Percentiles rank a stretch among this genome's conserved stretches.
Conservation (phyloP, 2,888 invertebrate species). For the Macrosoma leucophasiata region DNA sequence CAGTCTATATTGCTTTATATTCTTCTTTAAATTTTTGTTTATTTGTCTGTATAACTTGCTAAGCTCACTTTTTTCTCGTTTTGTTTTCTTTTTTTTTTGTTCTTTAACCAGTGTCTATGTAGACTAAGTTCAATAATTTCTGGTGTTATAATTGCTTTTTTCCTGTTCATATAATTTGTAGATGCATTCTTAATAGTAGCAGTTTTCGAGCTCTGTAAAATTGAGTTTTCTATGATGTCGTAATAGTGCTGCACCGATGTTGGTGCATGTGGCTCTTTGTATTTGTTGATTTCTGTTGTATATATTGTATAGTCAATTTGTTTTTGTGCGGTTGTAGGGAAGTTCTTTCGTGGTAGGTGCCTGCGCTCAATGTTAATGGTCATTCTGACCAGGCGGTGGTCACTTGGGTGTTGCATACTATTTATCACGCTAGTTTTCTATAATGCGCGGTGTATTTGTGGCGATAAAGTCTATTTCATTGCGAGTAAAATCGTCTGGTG, state of each 20-base stretch:
- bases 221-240: background rate
- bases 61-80: conserved; percentile 4
- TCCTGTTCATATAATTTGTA: background rate
- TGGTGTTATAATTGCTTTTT: conserved; percentile 3
- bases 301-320: background rate
- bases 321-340: background rate
- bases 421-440: conserved; percentile 7
- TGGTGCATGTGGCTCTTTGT: background rate
- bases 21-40: conserved; percentile 7
- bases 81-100: conserved; percentile 8
- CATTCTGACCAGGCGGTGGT: background rate
- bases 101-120: conserved; percentile 3
- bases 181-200: background rate
- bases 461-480: conserved; percentile 9
- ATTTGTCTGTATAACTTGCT: conserved; percentile 9
- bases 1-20: conserved; percentile 2
- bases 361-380: background rate
- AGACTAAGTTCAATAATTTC: conserved; percentile 1
- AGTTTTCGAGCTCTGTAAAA: background rate
- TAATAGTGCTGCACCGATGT: background rate
- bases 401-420: conserved; percentile 2
- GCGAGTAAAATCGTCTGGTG: conserved; percentile 1
- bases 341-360: background rate
- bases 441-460: background rate
- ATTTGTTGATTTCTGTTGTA: background rate